Conservation (phyloP, 2,888 invertebrate genomes). For the Drosophila rellima region DNA sequence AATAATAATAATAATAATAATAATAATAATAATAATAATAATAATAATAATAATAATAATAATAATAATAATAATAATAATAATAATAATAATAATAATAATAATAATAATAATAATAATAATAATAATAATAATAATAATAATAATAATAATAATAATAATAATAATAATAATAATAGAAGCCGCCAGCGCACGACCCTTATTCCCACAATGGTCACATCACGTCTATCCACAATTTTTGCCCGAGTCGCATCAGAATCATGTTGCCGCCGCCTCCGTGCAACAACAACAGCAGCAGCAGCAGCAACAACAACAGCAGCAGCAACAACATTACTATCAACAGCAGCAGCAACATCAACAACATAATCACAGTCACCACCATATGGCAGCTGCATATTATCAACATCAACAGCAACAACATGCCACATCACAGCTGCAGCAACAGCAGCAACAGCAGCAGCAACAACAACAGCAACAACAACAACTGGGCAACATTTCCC, state of each 20-base stretch:
- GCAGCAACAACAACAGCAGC: slow-evolving; percentile 80
- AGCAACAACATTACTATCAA: slow-evolving; percentile 86
- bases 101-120: not conserved
- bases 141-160: not conserved
- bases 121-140: not conserved
- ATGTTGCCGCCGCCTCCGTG: slow-evolving; percentile 86
- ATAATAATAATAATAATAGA: slow-evolving; percentile 65
- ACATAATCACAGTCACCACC: slow-evolving; percentile 44
- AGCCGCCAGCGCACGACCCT: slow-evolving; percentile 88
- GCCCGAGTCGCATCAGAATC: slow-evolving; percentile 94
- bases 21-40: too few species aligned
- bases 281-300: slow-evolving; percentile 84
- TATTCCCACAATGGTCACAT: slow-evolving; percentile 98
- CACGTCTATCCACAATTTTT: slow-evolving; percentile 97
- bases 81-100: not conserved
- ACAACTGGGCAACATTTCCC: slow-evolving; percentile 79
- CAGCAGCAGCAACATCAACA: slow-evolving; percentile 69
- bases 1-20: too few species aligned
- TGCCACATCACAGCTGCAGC: slow-evolving; percentile 73
- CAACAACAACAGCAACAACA: slow-evolving; percentile 58
- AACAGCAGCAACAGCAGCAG: slow-evolving; percentile 66
- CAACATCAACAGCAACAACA: slow-evolving; percentile 32
- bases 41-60: not conserved
- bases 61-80: slow-evolving; percentile 10
- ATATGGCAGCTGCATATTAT: slow-evolving; percentile 46